These are phyloP conservation scores for Centropristis striata DNA, from an alignment of 2,113 vertebrate genomes.

Conservation along the genomic window DNA sequence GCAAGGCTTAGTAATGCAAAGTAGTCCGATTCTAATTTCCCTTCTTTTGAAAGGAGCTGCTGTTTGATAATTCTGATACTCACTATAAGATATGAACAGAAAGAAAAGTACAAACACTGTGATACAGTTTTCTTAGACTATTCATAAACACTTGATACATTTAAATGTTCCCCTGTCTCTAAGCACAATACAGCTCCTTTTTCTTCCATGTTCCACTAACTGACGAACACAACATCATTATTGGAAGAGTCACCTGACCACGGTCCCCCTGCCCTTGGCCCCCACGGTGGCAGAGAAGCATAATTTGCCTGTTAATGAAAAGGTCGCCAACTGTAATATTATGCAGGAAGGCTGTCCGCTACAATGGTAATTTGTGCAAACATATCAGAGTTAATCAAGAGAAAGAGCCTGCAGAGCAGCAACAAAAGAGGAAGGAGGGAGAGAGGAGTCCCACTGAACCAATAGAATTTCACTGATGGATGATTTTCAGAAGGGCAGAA, in stretches of 20 bases:
- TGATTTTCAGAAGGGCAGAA: slow-evolving; percentile 21
- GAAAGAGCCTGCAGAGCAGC: slow-evolving; percentile 21
- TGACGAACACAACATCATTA: background rate
- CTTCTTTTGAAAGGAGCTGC: background rate
- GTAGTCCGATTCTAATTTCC: background rate
- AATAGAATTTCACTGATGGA: slow-evolving; percentile 26
- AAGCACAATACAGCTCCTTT: background rate
- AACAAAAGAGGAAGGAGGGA: background rate
- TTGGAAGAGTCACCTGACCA: slow-evolving; percentile 22
- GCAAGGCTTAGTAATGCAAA: background rate
- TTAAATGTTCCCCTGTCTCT: background rate
- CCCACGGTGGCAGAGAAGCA: slow-evolving; percentile 2
- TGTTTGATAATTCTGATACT: background rate
- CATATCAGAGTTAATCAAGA: slow-evolving; percentile 52
- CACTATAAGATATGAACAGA: background rate
- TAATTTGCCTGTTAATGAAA: slow-evolving; percentile 62
- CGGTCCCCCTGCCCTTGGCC: slow-evolving; percentile 1
- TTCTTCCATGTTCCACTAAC: background rate
- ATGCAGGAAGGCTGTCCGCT: slow-evolving; percentile 28
- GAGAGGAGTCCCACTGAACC: slow-evolving; percentile 4
- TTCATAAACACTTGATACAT: background rate
- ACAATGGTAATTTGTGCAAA: slow-evolving; percentile 52
- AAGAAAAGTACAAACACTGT: background rate
- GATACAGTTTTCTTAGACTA: background rate
- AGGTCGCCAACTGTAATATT: slow-evolving; percentile 40